Evolutionary conservation across 2,888 invertebrate genomes (phyloP).

Genomic region (Macropis europaea): DNA sequence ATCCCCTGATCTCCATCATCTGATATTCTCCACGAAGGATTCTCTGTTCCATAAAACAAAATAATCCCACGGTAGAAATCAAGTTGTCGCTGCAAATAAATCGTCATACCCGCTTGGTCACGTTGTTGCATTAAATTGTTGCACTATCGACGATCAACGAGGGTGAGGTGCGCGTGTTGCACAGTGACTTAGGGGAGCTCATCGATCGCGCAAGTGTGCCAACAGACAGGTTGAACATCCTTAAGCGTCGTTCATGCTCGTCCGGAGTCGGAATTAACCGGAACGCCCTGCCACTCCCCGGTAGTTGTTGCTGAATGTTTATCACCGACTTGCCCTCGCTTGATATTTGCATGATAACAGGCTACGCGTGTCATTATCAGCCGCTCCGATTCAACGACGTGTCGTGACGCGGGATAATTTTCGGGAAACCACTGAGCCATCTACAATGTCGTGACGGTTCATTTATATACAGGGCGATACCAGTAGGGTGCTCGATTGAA

Average conservation of each 20-base stretch:
- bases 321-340: constrained; percentile 23
- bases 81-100: no score
- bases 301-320: constrained; percentile 41
- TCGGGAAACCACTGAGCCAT: background rate
- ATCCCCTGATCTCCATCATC: no score
- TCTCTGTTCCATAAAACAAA: no score
- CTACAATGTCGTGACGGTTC: background rate
- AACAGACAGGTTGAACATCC: constrained; percentile 31
- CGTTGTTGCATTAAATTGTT: no score
- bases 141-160: constrained; percentile 10
- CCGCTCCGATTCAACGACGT: constrained; percentile 20
- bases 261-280: constrained; percentile 14
- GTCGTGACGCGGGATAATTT: constrained; percentile 10
- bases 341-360: constrained; percentile 60
- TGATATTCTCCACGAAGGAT: no score
- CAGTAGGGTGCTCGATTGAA: no score
- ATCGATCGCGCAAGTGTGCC: constrained; percentile 26
- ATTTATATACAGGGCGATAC: no score
- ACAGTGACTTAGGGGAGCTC: constrained; percentile 3
- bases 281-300: constrained; percentile 55
- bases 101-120: no score
- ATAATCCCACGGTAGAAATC: no score
- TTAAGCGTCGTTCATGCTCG: constrained; percentile 6
- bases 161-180: constrained; percentile 13
- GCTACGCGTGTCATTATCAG: constrained; percentile 41